Conservation (phyloP, 2,888 invertebrate genomes). For the Plutella xylostella region DNA sequence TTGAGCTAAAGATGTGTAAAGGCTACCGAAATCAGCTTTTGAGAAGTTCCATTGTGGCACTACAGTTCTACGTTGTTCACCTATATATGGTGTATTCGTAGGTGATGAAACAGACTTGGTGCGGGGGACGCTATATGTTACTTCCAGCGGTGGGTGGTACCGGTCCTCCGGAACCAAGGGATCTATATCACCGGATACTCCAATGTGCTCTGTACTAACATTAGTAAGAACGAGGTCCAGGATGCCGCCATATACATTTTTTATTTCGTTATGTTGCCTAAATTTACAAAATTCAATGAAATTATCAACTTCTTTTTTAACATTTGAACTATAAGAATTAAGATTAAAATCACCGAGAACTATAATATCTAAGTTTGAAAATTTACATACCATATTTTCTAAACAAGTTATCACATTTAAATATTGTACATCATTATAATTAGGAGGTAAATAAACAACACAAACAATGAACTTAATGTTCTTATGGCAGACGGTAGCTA, state of each 20-base stretch:
- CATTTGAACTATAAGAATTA: background rate
- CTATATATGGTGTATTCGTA: no score
- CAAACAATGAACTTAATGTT: background rate
- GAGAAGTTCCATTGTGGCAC: no score
- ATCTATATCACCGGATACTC: background rate
- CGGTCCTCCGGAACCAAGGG: background rate
- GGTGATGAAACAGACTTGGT: background rate
- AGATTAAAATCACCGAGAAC: background rate
- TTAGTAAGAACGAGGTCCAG: background rate
- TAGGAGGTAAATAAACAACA: background rate
- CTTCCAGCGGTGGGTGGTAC: background rate
- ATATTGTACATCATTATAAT: background rate
- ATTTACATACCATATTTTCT: slow-evolving; percentile 1
- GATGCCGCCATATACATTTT: background rate
- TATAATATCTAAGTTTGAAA: background rate
- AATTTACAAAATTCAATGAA: slow-evolving; percentile 3
- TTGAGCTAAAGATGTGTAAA: background rate
- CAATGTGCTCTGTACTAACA: background rate
- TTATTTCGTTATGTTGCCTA: background rate
- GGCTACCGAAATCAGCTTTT: background rate
- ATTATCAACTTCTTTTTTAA: background rate
- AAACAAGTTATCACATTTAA: background rate
- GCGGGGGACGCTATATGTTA: background rate
- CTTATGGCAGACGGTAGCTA: background rate
- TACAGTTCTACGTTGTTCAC: no score